phyloP scores from a whole-genome alignment of 2,797 vertebrate genomes.

The Ciconia nigra region DNA sequence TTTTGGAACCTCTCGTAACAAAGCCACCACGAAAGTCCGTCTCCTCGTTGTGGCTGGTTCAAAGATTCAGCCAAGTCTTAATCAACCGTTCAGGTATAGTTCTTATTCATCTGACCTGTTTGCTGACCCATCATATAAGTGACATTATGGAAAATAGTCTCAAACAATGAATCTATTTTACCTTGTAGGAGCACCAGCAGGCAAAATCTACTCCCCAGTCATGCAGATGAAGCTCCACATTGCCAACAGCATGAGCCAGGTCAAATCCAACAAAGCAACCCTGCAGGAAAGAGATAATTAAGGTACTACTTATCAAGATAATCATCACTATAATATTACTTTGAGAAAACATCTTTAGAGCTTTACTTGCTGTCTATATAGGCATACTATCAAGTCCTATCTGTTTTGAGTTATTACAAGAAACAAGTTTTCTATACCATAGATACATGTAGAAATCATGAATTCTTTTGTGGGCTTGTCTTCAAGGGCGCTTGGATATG shows the following conservation, averaged over 20 bases:
- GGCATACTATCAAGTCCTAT: not conserved
- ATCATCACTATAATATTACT: not conserved
- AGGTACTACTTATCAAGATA: not conserved
- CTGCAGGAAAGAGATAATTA: constrained; percentile 65
- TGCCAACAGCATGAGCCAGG: constrained; percentile 91
- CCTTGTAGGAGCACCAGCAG: constrained; percentile 98
- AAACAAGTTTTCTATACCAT: not conserved
- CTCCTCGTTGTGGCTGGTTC: not conserved
- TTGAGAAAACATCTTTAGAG: not conserved
- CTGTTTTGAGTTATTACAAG: not conserved
- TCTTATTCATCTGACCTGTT: not conserved
- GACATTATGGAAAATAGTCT: not conserved
- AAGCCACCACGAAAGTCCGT: not conserved
- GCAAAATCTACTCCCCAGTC: constrained; percentile 96
- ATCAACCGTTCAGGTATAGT: not conserved
- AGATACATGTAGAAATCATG: accelerated
- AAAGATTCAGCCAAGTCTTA: not conserved
- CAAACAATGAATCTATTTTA: constrained; percentile 28
- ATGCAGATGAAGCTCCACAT: constrained; percentile 85
- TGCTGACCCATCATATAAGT: not conserved
- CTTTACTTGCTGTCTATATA: not conserved
- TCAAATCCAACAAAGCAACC: constrained; percentile 94
- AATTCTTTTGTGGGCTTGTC: not conserved
- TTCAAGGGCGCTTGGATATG: not conserved
- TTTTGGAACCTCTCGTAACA: not conserved